Evolutionary conservation across 1,140 invertebrate species (phyloP).

Genomic region (Hetaerina americana): DNA sequence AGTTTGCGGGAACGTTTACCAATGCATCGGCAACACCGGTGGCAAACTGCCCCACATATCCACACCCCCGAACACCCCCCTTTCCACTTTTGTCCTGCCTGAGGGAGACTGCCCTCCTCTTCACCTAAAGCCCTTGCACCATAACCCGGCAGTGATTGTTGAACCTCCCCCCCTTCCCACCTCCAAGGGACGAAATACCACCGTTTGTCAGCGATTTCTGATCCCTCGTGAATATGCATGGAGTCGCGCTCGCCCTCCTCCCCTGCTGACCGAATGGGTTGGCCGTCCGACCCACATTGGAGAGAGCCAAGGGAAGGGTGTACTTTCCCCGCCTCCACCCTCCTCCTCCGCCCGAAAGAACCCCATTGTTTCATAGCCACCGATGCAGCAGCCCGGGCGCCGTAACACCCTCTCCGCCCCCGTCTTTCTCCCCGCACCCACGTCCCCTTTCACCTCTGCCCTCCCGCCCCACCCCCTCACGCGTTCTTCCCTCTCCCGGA

Average conservation of each 20-base stretch:
- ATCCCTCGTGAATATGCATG: background rate
- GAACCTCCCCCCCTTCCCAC: background rate
- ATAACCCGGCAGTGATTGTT: no score
- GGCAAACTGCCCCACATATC: background rate
- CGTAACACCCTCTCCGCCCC: background rate
- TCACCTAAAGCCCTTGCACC: no score
- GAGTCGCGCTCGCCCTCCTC: background rate
- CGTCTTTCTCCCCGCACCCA: background rate
- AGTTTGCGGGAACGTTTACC: no score
- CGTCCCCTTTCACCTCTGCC: background rate
- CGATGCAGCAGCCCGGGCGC: background rate
- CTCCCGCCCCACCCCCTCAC: background rate
- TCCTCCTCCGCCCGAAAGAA: no score
- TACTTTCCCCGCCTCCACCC: no score
- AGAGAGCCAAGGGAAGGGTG: no score
- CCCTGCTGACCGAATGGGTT: background rate
- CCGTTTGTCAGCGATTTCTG: no score
- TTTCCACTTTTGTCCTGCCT: no score
- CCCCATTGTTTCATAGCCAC: background rate
- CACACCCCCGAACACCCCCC: background rate
- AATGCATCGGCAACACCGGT: no score
- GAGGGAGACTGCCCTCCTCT: no score
- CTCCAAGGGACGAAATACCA: background rate
- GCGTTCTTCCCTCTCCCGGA: no score
- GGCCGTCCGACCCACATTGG: background rate